Percentiles rank a stretch among this genome's conserved stretches.
Conservation (phyloP, 2,797 vertebrate genomes). For the Chaetophractus vellerosus region DNA sequence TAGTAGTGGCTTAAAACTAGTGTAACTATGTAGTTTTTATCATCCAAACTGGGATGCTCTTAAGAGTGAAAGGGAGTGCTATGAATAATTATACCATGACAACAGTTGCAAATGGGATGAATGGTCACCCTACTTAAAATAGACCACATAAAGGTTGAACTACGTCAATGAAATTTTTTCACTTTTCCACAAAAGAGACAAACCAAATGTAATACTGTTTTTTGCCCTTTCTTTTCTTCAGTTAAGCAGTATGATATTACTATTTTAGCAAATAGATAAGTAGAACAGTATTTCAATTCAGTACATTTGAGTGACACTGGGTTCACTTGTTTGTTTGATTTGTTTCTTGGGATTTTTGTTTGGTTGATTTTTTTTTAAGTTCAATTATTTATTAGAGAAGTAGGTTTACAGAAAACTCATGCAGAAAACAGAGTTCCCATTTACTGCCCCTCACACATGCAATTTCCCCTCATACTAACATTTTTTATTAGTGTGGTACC, state of each 20-base stretch:
- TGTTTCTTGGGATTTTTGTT: slow-evolving; percentile 43
- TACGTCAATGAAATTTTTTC: slow-evolving; percentile 40
- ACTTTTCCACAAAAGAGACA: slow-evolving; percentile 21
- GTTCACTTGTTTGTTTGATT: slow-evolving; percentile 30
- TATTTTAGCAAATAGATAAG: slow-evolving; percentile 34
- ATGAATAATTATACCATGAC: neutral
- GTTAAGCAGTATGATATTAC: slow-evolving; percentile 8
- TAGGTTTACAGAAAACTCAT: no score
- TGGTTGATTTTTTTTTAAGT: slow-evolving; percentile 39
- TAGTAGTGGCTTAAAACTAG: slow-evolving; percentile 44
- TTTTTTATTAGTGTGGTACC: no score
- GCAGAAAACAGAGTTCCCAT: no score
- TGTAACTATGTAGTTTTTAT: slow-evolving; percentile 27
- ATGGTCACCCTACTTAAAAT: neutral
- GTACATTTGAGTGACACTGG: slow-evolving; percentile 37
- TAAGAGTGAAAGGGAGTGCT: slow-evolving; percentile 18
- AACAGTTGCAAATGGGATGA: neutral
- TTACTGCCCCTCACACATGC: no score
- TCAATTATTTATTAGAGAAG: no score
- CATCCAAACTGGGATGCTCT: neutral
- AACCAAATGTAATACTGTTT: neutral
- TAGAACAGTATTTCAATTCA: slow-evolving; percentile 28
- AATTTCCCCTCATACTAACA: no score
- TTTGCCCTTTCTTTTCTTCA: slow-evolving; percentile 22
- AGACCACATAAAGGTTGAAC: neutral